Evolutionary conservation across 2,888 invertebrate genomes (phyloP), one percentile per base, ranked within the genome.

Genomic region (Pyrocoelia pectoralis): DNA sequence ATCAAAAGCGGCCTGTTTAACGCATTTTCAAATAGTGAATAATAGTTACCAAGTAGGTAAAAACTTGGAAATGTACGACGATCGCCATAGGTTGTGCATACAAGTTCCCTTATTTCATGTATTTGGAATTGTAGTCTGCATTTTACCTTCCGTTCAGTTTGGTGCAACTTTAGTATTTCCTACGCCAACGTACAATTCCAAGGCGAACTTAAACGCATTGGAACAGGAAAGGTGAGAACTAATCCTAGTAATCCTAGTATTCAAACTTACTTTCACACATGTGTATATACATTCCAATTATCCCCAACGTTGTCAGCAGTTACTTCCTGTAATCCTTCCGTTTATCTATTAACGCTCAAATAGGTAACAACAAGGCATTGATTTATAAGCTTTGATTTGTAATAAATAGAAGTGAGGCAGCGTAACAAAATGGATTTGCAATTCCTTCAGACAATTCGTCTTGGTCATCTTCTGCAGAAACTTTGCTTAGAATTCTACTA

Each of bases 91-190:
- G 61, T 80, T 87, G 58, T 89, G 88, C 67, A 72, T 88, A 2
- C 89, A 91, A 73, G 89, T 92, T 13, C 94, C 94, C 0, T 83
- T 93, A 14, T 95, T 93, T 77, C 95, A 96, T 78, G 92, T 90
- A 33, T 94, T 88, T 76, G 95, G 94, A 0, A 87, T 89, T 61
- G 84, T 89, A 1, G 81, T 88, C 43, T 88, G 87, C 0, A 82
- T 88, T 14, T 71, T 91, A 19, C 81, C 84, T 0, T 83, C 82
- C 4, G 74, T 92, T 15, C 83, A 87, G 18, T 82, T 85, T 72
- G 91, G 90, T 0, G 80, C 84, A 0, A 88, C 90, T 0, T 56
- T 88, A 15, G 85, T 92, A 0, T 68, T 91, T 1, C 89, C 90
- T 0, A 77, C 84, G 0, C 79, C 83, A 0, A 81, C 81, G 0